Conservation (phyloP, 1,140 invertebrate species). For the Ctenoplectra terminalis region DNA sequence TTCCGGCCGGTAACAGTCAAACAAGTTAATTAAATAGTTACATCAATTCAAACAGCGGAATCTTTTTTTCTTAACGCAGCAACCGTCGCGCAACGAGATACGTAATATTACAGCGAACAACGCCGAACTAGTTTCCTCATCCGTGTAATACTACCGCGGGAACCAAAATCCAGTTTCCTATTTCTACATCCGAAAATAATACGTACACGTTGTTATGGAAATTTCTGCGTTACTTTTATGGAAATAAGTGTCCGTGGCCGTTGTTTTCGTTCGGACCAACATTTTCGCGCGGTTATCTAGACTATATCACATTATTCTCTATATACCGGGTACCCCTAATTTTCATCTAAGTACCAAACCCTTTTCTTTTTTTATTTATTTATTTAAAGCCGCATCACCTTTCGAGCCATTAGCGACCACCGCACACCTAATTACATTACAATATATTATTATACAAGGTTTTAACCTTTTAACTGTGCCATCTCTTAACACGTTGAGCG, state of each 20-base stretch:
- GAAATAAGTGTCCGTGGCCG: background rate
- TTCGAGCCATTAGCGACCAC: too few species aligned
- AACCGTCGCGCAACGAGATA: background rate
- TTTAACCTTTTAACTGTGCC: too few species aligned
- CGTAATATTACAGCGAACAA: conserved; percentile 8
- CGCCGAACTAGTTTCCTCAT: conserved; percentile 30
- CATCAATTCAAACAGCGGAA: conserved; percentile 15
- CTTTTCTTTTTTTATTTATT: too few species aligned
- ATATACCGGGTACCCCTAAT: too few species aligned
- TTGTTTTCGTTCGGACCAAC: background rate
- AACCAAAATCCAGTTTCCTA: conserved; percentile 31
- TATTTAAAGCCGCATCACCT: too few species aligned
- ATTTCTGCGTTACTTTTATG: conserved; percentile 25
- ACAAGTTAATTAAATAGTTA: conserved; percentile 29
- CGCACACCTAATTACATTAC: too few species aligned
- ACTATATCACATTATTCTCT: background rate
- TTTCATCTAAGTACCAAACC: too few species aligned
- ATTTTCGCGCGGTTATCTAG: background rate
- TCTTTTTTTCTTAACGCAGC: background rate
- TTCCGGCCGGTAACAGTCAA: background rate
- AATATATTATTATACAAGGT: too few species aligned
- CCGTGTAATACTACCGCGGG: conserved; percentile 14
- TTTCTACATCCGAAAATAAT: conserved; percentile 38
- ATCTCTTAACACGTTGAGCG: too few species aligned
- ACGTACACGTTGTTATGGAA: conserved; percentile 25